Evolutionary conservation across 2,797 vertebrate genomes (phyloP).

Genomic region (Sphenopsis melanotis): DNA sequence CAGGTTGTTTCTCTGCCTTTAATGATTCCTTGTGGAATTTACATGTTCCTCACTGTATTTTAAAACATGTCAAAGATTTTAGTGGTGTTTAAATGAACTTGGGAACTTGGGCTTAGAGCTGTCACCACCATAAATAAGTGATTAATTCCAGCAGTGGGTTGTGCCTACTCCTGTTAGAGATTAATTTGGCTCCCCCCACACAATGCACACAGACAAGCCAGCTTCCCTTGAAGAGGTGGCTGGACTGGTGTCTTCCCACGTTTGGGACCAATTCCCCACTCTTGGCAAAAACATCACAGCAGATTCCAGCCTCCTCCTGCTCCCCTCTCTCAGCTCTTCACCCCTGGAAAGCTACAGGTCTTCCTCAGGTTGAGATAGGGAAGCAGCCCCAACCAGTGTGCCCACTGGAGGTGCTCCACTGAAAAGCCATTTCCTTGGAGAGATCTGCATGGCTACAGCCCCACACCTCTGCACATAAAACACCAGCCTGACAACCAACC

Average conservation of each 20-base stretch:
- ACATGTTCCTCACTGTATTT: background rate
- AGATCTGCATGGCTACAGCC: background rate
- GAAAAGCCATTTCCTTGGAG: background rate
- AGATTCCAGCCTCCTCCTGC: background rate
- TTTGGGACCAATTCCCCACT: background rate
- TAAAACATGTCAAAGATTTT: background rate
- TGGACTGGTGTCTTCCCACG: fast-evolving
- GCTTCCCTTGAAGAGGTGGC: background rate
- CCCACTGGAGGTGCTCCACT: fast-evolving
- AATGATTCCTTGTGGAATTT: background rate
- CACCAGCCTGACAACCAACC: background rate
- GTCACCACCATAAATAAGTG: background rate
- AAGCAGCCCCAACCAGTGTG: background rate
- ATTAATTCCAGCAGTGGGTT: background rate
- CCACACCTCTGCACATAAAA: background rate
- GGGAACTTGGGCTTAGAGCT: background rate
- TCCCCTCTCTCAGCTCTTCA: background rate
- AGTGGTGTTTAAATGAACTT: constrained; percentile 23
- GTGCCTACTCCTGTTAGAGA: background rate
- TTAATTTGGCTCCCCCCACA: background rate
- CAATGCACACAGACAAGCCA: background rate
- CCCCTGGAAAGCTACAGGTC: background rate
- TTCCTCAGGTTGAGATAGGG: background rate
- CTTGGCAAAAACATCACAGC: background rate
- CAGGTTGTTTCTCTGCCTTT: background rate